These are phyloP conservation scores for Buphagus erythrorhynchus DNA, from an alignment of 2,797 vertebrate genomes.

Conservation along the genomic window DNA sequence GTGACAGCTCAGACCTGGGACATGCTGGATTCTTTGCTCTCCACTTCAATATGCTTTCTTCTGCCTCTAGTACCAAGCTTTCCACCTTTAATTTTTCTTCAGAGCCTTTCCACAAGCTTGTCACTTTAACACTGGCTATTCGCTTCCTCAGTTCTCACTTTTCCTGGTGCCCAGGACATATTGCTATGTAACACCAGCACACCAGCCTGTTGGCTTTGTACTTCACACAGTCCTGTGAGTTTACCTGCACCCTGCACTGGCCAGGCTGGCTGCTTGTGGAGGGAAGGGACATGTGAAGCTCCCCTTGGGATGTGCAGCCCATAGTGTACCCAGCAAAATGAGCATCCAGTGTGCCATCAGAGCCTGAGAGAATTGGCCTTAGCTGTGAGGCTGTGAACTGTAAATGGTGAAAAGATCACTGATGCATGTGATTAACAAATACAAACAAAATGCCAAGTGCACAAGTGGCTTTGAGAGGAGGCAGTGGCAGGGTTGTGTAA, in stretches of 20 bases:
- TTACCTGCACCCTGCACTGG: background rate
- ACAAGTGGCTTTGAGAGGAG: background rate
- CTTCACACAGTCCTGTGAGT: background rate
- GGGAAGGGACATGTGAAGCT: background rate
- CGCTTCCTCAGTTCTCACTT: background rate
- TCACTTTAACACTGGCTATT: background rate
- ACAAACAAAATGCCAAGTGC: accelerated
- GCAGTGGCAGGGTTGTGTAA: too few relatives aligned
- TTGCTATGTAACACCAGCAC: background rate
- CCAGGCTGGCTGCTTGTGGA: background rate
- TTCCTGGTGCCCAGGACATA: background rate
- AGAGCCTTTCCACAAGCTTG: background rate
- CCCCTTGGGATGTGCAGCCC: background rate
- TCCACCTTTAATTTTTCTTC: background rate
- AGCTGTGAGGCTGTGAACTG: background rate
- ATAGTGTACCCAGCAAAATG: background rate
- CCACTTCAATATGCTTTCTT: accelerated
- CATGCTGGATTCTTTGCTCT: background rate
- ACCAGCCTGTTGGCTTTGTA: background rate
- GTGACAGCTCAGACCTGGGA: background rate
- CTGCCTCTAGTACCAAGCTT: background rate
- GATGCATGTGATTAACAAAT: background rate
- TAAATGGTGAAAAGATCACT: background rate
- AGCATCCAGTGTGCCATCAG: background rate
- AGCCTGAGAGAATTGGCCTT: background rate